A percentile compares a stretch with the other conserved stretches of the same genome.
These are phyloP conservation scores for Rhinoderma darwinii DNA, from an alignment of 2,113 vertebrate genomes.

Conservation along the genomic window DNA sequence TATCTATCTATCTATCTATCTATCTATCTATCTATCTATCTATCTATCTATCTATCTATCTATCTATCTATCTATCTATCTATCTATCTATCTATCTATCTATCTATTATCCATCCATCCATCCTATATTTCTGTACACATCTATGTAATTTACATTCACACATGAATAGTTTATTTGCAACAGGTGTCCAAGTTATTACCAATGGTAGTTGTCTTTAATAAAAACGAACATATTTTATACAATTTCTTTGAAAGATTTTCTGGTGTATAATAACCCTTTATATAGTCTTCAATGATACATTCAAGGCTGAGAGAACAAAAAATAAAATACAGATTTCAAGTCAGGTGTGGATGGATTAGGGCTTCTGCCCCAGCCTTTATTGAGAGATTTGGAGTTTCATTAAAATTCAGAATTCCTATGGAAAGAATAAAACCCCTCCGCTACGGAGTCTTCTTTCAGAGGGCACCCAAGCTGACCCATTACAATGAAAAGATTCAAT, in stretches of 20 bases:
- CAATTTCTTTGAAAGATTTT: neutral
- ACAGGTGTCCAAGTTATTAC: neutral
- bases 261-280: constrained; percentile 63
- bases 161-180: neutral
- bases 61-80: too few relatives aligned
- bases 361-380: constrained; percentile 79
- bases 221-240: neutral
- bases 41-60: too few relatives aligned
- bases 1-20: too few relatives aligned
- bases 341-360: constrained; percentile 78
- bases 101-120: too few relatives aligned
- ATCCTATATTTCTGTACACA: too few relatives aligned
- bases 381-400: constrained; percentile 83
- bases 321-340: constrained; percentile 78
- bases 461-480: constrained; percentile 81
- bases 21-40: too few relatives aligned
- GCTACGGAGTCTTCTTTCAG: constrained; percentile 79
- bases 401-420: constrained; percentile 84
- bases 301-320: constrained; percentile 64
- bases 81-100: too few relatives aligned
- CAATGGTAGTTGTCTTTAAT: neutral
- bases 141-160: neutral
- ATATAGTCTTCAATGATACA: constrained; percentile 70
- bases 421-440: constrained; percentile 75
- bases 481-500: constrained; percentile 87